phyloP scores from a whole-genome alignment of 2,888 invertebrate species.

The Doris montereyensis region DNA sequence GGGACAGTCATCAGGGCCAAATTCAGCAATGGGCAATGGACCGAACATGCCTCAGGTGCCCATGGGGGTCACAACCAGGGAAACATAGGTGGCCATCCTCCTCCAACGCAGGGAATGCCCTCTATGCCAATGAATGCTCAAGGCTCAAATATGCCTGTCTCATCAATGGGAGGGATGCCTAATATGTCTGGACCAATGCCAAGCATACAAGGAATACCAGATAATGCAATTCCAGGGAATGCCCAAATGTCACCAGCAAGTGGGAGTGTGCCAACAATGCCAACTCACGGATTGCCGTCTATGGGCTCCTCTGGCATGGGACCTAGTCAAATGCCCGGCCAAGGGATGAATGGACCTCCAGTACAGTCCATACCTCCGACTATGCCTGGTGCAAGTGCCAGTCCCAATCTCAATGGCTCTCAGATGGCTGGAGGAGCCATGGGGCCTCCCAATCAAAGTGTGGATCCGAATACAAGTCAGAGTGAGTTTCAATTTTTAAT shows the following conservation, averaged over 20 bases:
- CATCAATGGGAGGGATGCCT: constrained; percentile 23
- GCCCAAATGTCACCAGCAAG: constrained; percentile 22
- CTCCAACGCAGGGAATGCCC: constrained; percentile 23
- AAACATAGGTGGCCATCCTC: constrained; percentile 31
- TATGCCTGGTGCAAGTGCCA: constrained; percentile 38
- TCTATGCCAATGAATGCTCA: neutral
- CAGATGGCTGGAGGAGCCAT: constrained; percentile 49
- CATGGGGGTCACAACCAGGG: constrained; percentile 49
- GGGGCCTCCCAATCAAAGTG: constrained; percentile 49
- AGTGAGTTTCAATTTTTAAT: too few relatives aligned
- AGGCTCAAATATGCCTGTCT: constrained; percentile 7
- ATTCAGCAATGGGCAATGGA: constrained; percentile 44
- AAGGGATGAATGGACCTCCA: constrained; percentile 43
- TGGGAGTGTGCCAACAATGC: constrained; percentile 20
- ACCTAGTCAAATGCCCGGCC: constrained; percentile 25
- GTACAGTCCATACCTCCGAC: constrained; percentile 32
- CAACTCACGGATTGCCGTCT: neutral
- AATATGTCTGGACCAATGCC: constrained; percentile 15
- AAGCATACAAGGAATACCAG: constrained; percentile 6
- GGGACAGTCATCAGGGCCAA: constrained; percentile 45
- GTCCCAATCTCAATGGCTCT: constrained; percentile 39
- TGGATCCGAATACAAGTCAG: constrained; percentile 47
- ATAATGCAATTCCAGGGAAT: constrained; percentile 32
- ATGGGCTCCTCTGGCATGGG: constrained; percentile 29
- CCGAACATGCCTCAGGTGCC: constrained; percentile 52